phyloP scores from a whole-genome alignment of 2,113 vertebrate species.

The Spizaetus ornatus region DNA sequence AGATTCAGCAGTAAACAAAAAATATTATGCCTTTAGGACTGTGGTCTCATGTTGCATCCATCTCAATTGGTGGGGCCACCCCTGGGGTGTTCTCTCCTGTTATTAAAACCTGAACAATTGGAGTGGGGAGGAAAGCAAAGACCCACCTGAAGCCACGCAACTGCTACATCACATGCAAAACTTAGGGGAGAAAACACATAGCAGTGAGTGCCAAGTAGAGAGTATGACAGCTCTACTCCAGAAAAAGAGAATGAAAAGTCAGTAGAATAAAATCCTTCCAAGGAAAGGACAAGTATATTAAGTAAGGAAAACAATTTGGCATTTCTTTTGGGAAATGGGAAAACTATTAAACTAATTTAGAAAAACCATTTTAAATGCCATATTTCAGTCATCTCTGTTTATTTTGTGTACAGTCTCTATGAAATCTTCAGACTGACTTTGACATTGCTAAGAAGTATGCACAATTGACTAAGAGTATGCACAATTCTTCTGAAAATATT shows the following conservation, averaged over 20 bases:
- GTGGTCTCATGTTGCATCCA: background rate
- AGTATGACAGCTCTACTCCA: background rate
- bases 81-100: background rate
- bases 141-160: background rate
- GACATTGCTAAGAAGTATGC: background rate
- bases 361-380: background rate
- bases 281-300: background rate
- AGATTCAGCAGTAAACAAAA: background rate
- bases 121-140: background rate
- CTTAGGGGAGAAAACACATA: background rate
- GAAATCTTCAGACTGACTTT: background rate
- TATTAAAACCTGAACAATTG: background rate
- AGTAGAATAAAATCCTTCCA: background rate
- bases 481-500: background rate
- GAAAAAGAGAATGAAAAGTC: background rate
- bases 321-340: background rate
- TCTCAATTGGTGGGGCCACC: background rate
- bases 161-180: background rate
- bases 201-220: background rate
- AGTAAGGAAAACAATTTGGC: background rate
- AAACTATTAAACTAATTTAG: background rate
- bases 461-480: background rate
- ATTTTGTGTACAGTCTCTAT: background rate
- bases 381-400: background rate
- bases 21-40: background rate